A percentile compares a stretch with the other conserved stretches of the same genome.
These are phyloP conservation scores for Prochilodus magdalenae DNA, from an alignment of 2,113 vertebrate species.

Conservation along the genomic window DNA sequence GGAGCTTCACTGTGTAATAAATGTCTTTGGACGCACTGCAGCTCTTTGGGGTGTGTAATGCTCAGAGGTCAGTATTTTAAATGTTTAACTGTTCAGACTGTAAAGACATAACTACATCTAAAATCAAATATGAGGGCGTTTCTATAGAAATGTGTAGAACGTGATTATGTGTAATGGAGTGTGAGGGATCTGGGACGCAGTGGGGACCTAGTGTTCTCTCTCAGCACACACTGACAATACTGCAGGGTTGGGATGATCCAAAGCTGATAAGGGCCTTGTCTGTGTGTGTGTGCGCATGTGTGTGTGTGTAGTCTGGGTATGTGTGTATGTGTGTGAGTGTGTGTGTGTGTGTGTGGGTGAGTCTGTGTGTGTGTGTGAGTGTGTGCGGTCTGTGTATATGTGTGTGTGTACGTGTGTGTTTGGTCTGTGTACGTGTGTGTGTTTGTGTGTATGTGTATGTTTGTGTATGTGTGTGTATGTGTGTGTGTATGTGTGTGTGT, in stretches of 20 bases:
- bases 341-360: too few relatives aligned
- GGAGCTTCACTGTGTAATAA: conserved; percentile 24
- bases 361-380: too few relatives aligned
- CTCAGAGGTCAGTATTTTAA: neutral
- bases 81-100: neutral
- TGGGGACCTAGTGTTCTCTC: neutral
- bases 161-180: neutral
- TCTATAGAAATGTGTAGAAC: conserved; percentile 39
- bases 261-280: conserved; percentile 34
- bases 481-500: too few relatives aligned
- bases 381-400: too few relatives aligned
- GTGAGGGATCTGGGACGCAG: neutral
- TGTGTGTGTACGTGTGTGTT: too few relatives aligned
- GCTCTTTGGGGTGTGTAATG: neutral
- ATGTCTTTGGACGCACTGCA: neutral
- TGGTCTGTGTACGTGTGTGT: too few relatives aligned
- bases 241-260: conserved; percentile 38
- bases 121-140: conserved; percentile 31
- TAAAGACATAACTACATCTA: neutral
- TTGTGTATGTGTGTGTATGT: too few relatives aligned
- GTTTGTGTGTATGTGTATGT: too few relatives aligned
- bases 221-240: conserved; percentile 27
- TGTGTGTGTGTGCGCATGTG: conserved; percentile 35
- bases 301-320: too few relatives aligned
- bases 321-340: conserved; percentile 5